These are phyloP conservation scores for Metopia argyrocephala DNA, from an alignment of 2,888 invertebrate species.

Conservation along the genomic window DNA sequence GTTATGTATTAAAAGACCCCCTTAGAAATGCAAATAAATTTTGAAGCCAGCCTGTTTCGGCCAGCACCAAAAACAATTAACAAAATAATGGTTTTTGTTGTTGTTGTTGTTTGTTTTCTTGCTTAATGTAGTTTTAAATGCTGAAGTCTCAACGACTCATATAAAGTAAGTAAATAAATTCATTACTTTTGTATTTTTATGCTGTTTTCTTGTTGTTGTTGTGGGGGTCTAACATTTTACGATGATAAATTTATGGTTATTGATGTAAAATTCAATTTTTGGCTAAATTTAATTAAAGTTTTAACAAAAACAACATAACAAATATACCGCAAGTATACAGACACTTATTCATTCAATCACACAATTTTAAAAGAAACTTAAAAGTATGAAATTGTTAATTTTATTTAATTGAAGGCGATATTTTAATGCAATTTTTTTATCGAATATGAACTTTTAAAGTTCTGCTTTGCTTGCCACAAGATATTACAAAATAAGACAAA, in stretches of 20 bases:
- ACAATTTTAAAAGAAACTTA: neutral
- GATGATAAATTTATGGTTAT: slow-evolving; percentile 54
- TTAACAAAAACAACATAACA: too few relatives aligned
- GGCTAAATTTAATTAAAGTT: slow-evolving; percentile 51
- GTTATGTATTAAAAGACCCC: slow-evolving; percentile 34
- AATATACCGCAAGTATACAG: slow-evolving; percentile 1
- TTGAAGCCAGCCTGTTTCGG: neutral
- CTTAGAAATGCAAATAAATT: slow-evolving; percentile 29
- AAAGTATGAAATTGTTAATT: neutral
- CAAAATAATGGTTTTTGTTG: slow-evolving; percentile 47
- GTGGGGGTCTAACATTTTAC: slow-evolving; percentile 26
- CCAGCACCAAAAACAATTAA: slow-evolving; percentile 1
- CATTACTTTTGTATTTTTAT: neutral
- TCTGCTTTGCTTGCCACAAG: slow-evolving; percentile 6
- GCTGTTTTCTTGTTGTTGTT: slow-evolving; percentile 10
- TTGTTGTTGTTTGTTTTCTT: too few relatives aligned
- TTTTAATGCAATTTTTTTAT: neutral
- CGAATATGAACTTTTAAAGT: neutral
- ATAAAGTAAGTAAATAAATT: slow-evolving; percentile 4
- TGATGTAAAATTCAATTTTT: slow-evolving; percentile 36
- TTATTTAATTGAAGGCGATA: too few relatives aligned
- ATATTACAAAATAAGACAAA: neutral
- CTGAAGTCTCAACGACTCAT: neutral
- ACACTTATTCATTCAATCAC: slow-evolving; percentile 4
- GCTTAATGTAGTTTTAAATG: neutral